phyloP scores from a whole-genome alignment of 2,797 vertebrate species.

The Dipus sagitta region DNA sequence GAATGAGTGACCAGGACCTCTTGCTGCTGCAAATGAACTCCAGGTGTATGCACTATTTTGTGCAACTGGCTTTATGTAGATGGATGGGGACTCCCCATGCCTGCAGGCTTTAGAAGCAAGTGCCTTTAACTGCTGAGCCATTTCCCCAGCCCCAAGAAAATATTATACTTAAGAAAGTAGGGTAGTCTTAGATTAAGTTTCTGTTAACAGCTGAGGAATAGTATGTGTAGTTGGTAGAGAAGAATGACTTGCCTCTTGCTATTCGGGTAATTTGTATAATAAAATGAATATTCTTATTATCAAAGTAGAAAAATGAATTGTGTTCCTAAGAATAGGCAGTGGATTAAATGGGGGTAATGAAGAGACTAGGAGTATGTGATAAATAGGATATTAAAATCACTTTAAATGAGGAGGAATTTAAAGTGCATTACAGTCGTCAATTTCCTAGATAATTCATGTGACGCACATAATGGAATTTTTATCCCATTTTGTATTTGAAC shows the following conservation, averaged over 20 bases:
- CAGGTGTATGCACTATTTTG: no score
- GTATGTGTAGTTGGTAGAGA: not conserved
- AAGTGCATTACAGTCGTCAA: slow-evolving; percentile 40
- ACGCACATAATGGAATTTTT: slow-evolving; percentile 57
- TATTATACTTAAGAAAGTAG: not conserved
- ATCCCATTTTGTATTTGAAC: slow-evolving; percentile 66
- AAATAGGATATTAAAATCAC: slow-evolving; percentile 57
- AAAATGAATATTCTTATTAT: not conserved
- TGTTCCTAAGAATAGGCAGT: not conserved
- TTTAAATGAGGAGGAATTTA: slow-evolving; percentile 54
- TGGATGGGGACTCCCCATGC: no score
- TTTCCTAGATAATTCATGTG: slow-evolving; percentile 31
- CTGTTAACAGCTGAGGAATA: slow-evolving; percentile 42
- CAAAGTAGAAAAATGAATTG: not conserved
- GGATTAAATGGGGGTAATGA: not conserved
- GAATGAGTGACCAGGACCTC: no score
- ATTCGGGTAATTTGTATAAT: slow-evolving; percentile 46
- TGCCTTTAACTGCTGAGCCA: no score
- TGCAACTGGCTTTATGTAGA: no score
- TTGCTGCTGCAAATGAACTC: no score
- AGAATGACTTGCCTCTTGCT: slow-evolving; percentile 17
- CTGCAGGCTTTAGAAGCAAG: no score
- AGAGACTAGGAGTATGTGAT: slow-evolving; percentile 7
- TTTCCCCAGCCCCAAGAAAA: no score
- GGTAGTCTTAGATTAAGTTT: slow-evolving; percentile 22